phyloP scores from a whole-genome alignment of 1,140 invertebrate species.

The Zaprionus gabonicus region DNA sequence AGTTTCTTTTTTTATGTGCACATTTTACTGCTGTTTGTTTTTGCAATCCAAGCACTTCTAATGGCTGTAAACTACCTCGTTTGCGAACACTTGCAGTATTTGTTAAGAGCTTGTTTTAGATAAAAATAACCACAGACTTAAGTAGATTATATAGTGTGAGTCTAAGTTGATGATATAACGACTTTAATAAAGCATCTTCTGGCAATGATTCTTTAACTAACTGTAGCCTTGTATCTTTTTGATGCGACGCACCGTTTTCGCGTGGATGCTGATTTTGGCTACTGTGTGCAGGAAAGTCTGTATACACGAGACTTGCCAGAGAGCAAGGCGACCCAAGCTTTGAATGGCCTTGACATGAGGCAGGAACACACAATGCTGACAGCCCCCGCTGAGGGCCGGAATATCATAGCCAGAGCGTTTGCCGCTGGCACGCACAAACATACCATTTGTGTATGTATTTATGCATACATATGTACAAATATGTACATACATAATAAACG shows the following conservation, averaged over 20 bases:
- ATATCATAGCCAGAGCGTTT: background rate
- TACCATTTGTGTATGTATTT: background rate
- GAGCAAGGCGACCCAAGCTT: conserved; percentile 19
- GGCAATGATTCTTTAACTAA: background rate
- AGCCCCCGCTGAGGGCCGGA: conserved; percentile 2
- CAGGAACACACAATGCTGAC: conserved; percentile 27
- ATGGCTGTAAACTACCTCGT: conserved; percentile 27
- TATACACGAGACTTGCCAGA: conserved; percentile 28
- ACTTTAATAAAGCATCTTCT: background rate
- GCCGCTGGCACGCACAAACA: background rate
- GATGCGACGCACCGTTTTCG: background rate
- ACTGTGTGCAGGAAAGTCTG: conserved; percentile 45
- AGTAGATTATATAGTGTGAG: background rate
- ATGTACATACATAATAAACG: background rate
- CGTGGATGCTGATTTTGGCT: background rate
- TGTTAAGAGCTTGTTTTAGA: conserved; percentile 7
- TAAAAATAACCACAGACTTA: background rate
- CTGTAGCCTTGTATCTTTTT: background rate
- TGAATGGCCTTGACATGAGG: conserved; percentile 57
- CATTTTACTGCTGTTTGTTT: conserved; percentile 46
- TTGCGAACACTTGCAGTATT: conserved; percentile 9
- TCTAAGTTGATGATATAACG: background rate
- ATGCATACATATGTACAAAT: background rate
- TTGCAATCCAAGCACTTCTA: conserved; percentile 34
- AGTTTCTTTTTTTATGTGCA: conserved; percentile 47